Conservation (phyloP, 2,797 vertebrate genomes). For the Buceros bicornis region DNA sequence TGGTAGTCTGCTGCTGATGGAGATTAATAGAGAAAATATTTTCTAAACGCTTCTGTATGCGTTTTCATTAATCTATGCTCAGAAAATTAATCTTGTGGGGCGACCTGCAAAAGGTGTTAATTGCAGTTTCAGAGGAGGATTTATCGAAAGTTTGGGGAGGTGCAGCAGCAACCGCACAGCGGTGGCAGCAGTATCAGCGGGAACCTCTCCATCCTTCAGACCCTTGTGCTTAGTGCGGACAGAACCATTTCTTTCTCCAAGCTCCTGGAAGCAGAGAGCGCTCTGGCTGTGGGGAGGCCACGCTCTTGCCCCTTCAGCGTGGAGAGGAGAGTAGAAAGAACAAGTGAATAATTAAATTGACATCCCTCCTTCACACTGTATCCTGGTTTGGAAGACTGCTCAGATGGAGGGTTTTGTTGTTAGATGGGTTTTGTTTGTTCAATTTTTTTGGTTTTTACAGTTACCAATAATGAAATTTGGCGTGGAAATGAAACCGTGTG, state of each 20-base stretch:
- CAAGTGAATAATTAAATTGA: background rate
- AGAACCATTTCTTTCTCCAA: background rate
- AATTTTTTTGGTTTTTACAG: background rate
- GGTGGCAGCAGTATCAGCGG: background rate
- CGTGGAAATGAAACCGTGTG: background rate
- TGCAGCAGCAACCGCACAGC: background rate
- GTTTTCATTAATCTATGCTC: constrained; percentile 73
- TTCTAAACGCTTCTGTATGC: constrained; percentile 64
- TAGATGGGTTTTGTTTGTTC: background rate
- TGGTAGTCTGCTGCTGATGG: constrained; percentile 59
- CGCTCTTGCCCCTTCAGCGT: background rate
- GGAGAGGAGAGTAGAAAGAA: background rate
- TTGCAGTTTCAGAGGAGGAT: constrained; percentile 54
- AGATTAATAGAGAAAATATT: constrained; percentile 81
- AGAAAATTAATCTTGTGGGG: constrained; percentile 73
- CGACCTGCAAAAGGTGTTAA: constrained; percentile 68
- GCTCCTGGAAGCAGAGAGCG: background rate
- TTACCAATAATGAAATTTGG: background rate
- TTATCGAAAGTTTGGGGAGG: constrained; percentile 57
- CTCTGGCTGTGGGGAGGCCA: rapidly evolving
- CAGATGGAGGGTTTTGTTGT: background rate
- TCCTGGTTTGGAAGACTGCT: background rate
- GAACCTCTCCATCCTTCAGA: background rate
- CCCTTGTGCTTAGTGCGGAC: background rate
- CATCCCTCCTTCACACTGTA: background rate